Evolutionary conservation across 2,113 vertebrate genomes (phyloP), one percentile per base, ranked within the genome.

Genomic region (Xenopus laevis): DNA sequence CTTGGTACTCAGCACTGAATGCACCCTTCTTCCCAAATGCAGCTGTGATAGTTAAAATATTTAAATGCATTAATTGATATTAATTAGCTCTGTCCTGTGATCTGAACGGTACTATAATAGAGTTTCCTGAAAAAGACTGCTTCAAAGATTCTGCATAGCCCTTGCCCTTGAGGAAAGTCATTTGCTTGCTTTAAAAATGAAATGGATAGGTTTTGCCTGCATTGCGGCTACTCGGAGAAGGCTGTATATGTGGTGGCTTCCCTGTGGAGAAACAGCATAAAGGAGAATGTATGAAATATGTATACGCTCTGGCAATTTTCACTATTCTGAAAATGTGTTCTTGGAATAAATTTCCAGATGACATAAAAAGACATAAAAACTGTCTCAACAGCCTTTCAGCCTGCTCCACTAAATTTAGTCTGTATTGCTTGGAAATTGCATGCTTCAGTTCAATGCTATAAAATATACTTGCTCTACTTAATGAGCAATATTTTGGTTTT

Each of bases 201-300:
- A 79, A 60, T 71, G 64, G n/a, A 81, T 71, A 75, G 79, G 23
- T 78, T 27, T 82, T 84, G 53, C 76, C 82, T 87, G 79, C 82
- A 78, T 83, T 87, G 81, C 78, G 68, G 79, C 79, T 78, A 70
- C 76, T 4, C 78, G 79, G 81, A 79, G 84, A 86, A 79, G 73
- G 68, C 55, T 60, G 13, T 20, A 55, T 13, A 12, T 12, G 59
- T 57, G 71, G 12, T 27, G 23, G 65, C 63, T 20, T 16, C 68
- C 68, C 50, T 30, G 77, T 61, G 52, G 40, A 82, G 17, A 18
- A 18, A 55, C 55, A 79, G 20, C 47, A 15, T 67, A 67, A 50
- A 23, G 21, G 20, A 20, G 46, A 50, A 67, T 27, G 20, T 23
- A 52, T 67, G 46, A 15, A 50, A 50, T 50, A 63, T 63, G 30